phyloP scores from a whole-genome alignment of 2,888 invertebrate species.

The Salpingus planirostris region DNA sequence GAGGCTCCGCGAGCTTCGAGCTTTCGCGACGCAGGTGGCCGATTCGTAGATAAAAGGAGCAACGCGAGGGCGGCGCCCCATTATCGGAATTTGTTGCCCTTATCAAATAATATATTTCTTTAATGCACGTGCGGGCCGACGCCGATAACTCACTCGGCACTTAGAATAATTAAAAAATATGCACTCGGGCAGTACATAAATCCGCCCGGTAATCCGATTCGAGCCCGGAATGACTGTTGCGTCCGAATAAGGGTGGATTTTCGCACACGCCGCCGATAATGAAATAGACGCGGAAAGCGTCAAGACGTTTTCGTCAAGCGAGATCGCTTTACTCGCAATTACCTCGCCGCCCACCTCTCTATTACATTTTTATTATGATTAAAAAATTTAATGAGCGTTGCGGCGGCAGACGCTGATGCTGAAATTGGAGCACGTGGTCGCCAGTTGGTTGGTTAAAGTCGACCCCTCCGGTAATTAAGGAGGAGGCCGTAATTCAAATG shows the following conservation, averaged over 20 bases:
- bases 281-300: too few species aligned
- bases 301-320: constrained; percentile 3
- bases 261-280: too few species aligned
- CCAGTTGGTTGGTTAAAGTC: too few species aligned
- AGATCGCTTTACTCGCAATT: constrained; percentile 8
- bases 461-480: constrained; percentile 7
- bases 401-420: not conserved
- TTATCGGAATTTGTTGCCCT: constrained; percentile 21
- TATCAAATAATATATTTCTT: constrained; percentile 21
- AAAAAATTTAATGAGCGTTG: constrained; percentile 13
- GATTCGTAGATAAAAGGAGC: constrained; percentile 11
- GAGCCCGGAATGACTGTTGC: too few species aligned
- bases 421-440: constrained; percentile 5
- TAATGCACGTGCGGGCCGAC: constrained; percentile 15
- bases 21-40: constrained; percentile 12
- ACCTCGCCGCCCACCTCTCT: constrained; percentile 5
- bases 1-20: too few species aligned
- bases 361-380: constrained; percentile 18
- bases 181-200: too few species aligned
- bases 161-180: constrained; percentile 14
- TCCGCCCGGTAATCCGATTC: too few species aligned
- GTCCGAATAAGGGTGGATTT: too few species aligned
- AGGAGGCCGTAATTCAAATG: constrained; percentile 3
- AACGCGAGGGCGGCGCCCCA: constrained; percentile 8
- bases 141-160: constrained; percentile 12